Evolutionary conservation across 2,113 vertebrate genomes (phyloP).

Genomic region (Nyctibius bracteatus): DNA sequence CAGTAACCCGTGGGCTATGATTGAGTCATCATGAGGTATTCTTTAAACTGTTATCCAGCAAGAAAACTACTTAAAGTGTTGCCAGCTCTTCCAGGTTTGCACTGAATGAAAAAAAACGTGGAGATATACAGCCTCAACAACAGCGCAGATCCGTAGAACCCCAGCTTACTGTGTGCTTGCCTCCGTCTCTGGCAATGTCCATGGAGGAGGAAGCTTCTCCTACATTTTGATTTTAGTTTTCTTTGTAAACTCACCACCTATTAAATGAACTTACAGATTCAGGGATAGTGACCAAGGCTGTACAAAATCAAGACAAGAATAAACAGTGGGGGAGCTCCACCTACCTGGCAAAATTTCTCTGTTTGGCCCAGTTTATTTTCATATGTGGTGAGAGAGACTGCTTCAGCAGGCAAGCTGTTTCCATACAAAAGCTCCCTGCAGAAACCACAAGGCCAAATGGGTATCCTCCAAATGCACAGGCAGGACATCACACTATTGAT

Average conservation of each 20-base stretch:
- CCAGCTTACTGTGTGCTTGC: not conserved
- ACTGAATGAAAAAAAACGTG: not conserved
- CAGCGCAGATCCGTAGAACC: rapidly evolving
- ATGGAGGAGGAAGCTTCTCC: not conserved
- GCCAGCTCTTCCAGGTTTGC: not conserved
- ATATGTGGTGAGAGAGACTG: not conserved
- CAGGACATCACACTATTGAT: not conserved
- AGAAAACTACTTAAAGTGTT: not conserved
- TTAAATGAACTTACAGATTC: not conserved
- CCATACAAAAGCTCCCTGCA: not conserved
- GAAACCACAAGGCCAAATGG: not conserved
- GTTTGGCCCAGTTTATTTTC: constrained; percentile 54
- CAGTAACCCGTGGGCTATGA: not conserved
- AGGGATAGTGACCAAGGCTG: not conserved
- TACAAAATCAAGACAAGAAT: not conserved
- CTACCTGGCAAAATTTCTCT: constrained; percentile 45
- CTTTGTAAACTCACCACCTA: not conserved
- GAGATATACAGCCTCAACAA: not conserved
- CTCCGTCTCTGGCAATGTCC: not conserved
- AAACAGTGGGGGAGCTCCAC: constrained; percentile 57
- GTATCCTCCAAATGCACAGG: not conserved
- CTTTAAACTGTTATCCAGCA: not conserved
- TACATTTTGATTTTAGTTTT: not conserved
- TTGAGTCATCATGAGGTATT: not conserved
- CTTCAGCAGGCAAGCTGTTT: not conserved